phyloP scores from a whole-genome alignment of 2,113 vertebrate genomes.

The Sprattus sprattus region DNA sequence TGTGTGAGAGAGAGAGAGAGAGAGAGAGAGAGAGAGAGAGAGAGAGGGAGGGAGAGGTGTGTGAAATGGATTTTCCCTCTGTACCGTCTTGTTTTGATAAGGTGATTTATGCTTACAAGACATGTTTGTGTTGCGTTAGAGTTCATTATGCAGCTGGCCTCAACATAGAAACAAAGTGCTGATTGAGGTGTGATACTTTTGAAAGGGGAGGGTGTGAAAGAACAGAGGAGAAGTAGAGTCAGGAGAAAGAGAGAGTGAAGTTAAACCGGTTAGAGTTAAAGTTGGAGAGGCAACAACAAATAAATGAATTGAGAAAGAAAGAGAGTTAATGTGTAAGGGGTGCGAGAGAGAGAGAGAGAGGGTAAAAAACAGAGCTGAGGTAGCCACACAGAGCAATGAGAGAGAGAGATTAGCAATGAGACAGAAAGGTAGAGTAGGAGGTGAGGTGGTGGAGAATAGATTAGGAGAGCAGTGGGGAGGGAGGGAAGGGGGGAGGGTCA shows the following conservation, averaged over 20 bases:
- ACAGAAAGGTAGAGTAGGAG: not conserved
- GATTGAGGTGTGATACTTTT: slow-evolving; percentile 25
- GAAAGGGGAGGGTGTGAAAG: not conserved
- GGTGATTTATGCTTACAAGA: slow-evolving; percentile 30
- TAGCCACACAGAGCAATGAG: not conserved
- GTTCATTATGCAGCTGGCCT: slow-evolving; percentile 34
- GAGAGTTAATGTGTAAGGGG: not conserved
- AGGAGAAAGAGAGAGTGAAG: not conserved
- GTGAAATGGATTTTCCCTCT: slow-evolving; percentile 7
- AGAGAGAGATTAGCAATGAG: slow-evolving; percentile 27
- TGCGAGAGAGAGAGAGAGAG: not conserved
- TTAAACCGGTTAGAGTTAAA: not conserved
- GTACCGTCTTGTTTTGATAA: slow-evolving; percentile 26
- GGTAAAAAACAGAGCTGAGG: slow-evolving; percentile 23
- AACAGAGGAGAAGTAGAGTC: not conserved
- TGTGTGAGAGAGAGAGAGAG: not conserved
- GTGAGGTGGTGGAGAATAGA: not conserved
- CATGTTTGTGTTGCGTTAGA: slow-evolving; percentile 38
- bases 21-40: not conserved
- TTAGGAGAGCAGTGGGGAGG: not conserved
- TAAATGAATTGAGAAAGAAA: not conserved
- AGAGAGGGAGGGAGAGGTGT: not conserved
- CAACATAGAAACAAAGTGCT: slow-evolving; percentile 14
- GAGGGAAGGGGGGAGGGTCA: slow-evolving; percentile 26
- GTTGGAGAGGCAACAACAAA: not conserved